Conservation (phyloP, 2,113 vertebrate species). For the Paratilapia polleni region DNA sequence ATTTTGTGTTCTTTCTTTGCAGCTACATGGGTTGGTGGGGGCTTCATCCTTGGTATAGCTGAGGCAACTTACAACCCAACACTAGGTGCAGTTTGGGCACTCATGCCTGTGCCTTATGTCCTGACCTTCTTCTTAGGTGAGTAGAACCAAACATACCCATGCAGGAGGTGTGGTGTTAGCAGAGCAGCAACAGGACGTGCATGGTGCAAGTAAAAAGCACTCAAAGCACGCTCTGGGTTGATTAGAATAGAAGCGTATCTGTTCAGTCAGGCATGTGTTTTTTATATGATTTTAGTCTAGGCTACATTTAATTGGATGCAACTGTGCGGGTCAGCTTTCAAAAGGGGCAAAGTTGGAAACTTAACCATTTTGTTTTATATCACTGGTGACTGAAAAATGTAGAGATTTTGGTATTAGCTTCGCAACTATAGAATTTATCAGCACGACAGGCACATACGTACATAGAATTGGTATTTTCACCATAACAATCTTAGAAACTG, state of each 20-base stretch:
- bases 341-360: too few species aligned
- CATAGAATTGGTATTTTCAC: not conserved
- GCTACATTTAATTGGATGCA: not conserved
- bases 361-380: too few species aligned
- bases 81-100: conserved; percentile 84
- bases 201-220: not conserved
- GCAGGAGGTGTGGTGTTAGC: too few species aligned
- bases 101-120: conserved; percentile 84
- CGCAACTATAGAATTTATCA: not conserved
- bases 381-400: not conserved
- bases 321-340: not conserved
- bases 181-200: not conserved
- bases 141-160: not conserved
- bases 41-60: conserved; percentile 85
- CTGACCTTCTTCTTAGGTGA: conserved; percentile 86
- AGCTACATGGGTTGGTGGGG: conserved; percentile 90
- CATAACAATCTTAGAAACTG: not conserved
- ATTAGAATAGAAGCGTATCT: not conserved
- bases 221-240: not conserved
- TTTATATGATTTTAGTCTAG: not conserved
- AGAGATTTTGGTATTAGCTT: not conserved
- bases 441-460: not conserved
- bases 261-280: not conserved
- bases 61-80: conserved; percentile 86
- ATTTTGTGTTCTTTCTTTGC: not conserved